These are phyloP conservation scores for Gymnopithys bicolor DNA, from an alignment of 2,797 vertebrate species.

Conservation along the genomic window DNA sequence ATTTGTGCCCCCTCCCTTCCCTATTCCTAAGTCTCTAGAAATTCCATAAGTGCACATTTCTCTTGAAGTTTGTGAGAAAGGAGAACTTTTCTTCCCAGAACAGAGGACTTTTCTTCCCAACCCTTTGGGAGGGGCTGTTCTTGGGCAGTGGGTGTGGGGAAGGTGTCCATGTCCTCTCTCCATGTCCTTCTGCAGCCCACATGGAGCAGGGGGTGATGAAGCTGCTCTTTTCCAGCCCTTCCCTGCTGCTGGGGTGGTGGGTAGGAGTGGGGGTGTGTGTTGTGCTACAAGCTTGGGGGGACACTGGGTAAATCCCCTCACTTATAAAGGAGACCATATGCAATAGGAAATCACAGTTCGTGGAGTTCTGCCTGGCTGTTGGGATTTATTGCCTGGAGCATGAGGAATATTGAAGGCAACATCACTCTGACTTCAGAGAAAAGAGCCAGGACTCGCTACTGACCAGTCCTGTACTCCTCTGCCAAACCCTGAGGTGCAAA, in stretches of 20 bases:
- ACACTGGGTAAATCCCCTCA: not conserved
- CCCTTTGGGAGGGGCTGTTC: not conserved
- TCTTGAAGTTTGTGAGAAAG: not conserved
- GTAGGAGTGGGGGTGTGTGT: not conserved
- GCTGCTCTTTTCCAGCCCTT: not conserved
- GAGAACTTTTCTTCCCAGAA: not conserved
- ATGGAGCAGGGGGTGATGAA: fast-evolving
- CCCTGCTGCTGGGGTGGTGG: not conserved
- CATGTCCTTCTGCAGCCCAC: not conserved
- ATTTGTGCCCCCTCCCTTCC: not conserved
- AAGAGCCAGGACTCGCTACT: not conserved
- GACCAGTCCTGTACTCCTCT: not conserved
- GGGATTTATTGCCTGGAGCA: not conserved
- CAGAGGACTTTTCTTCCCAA: not conserved
- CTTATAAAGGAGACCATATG: not conserved
- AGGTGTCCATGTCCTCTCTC: not conserved
- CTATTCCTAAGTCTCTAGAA: not conserved
- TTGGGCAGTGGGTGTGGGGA: not conserved
- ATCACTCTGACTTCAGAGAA: not conserved
- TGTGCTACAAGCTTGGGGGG: not conserved
- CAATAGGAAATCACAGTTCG: not conserved
- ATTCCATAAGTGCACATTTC: not conserved
- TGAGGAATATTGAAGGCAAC: not conserved
- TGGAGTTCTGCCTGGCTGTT: not conserved
- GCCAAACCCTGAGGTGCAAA: fast-evolving